Evolutionary conservation across 1,140 invertebrate genomes (phyloP).

Genomic region (Anastrepha ludens): DNA sequence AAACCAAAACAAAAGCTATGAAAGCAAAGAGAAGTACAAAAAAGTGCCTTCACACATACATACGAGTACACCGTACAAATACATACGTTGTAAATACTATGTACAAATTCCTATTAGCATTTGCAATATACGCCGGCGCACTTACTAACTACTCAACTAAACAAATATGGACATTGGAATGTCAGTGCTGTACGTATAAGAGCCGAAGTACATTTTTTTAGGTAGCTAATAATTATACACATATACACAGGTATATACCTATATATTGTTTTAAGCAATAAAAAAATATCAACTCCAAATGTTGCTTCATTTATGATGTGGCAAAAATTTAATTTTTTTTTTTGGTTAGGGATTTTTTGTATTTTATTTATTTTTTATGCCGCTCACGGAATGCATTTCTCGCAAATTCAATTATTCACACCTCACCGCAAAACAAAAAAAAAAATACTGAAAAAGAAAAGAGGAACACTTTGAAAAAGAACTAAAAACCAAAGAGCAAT

Average conservation of each 20-base stretch:
- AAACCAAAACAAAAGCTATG: not conserved
- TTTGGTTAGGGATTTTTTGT: not conserved
- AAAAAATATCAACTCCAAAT: not conserved
- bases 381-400: constrained; percentile 12
- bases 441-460: not conserved
- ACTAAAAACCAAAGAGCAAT: not conserved
- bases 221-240: not conserved
- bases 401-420: constrained; percentile 22
- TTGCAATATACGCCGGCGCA: constrained; percentile 15
- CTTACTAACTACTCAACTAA: not conserved
- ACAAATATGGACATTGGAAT: constrained; percentile 32
- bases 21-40: not conserved
- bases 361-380: not conserved
- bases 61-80: not conserved
- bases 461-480: not conserved
- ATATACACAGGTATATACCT: not conserved
- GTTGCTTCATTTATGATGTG: too few species aligned
- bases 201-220: not conserved
- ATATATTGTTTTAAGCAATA: not conserved
- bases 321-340: not conserved
- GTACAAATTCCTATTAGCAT: not conserved
- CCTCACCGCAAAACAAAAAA: not conserved
- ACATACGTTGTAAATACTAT: not conserved
- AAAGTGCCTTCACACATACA: not conserved
- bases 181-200: not conserved